Conservation (phyloP, 1,140 invertebrate genomes). For the Rhopalosiphum padi region DNA sequence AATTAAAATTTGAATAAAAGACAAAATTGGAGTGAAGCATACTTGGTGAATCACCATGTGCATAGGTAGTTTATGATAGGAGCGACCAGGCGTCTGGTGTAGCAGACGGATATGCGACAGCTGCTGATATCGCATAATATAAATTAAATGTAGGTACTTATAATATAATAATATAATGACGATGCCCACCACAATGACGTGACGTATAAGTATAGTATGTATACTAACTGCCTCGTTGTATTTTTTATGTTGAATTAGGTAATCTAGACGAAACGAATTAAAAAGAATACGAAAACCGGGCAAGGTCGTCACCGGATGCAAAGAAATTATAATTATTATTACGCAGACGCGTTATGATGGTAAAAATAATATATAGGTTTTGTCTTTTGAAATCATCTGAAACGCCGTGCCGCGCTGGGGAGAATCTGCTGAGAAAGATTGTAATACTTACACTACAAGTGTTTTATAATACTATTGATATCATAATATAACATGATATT, state of each 20-base stretch:
- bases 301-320: not conserved
- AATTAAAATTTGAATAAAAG: not conserved
- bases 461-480: no score
- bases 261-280: not conserved
- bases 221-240: not conserved
- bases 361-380: not conserved
- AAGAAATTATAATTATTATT: not conserved
- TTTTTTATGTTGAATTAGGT: constrained; percentile 9
- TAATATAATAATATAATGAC: not conserved
- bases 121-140: not conserved
- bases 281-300: not conserved
- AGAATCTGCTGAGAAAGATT: no score
- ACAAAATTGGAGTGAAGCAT: not conserved
- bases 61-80: not conserved
- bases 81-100: not conserved
- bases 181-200: not conserved
- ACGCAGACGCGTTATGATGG: not conserved
- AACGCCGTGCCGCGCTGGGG: not conserved
- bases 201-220: not conserved
- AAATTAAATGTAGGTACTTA: not conserved
- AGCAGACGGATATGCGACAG: not conserved
- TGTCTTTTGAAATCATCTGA: not conserved
- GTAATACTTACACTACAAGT: no score
- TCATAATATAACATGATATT: no score
- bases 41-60: not conserved